phyloP scores from a whole-genome alignment of 1,140 invertebrate species.

The Lineus longissimus region DNA sequence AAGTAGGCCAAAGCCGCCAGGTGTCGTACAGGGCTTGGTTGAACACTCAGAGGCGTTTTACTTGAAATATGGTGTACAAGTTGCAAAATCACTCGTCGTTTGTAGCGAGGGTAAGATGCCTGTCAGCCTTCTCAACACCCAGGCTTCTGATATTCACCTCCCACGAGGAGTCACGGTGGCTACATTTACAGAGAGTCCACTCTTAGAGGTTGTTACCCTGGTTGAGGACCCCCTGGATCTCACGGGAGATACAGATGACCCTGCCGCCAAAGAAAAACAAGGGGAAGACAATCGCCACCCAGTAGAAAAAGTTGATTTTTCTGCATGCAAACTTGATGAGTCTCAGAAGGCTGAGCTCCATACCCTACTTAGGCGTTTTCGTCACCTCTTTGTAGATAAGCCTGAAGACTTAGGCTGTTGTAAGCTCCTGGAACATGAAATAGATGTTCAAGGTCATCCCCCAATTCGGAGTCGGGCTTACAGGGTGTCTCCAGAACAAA shows the following conservation, averaged over 20 bases:
- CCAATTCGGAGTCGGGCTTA: neutral
- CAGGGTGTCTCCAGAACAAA: neutral
- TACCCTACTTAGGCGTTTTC: neutral
- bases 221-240: neutral
- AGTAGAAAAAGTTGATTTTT: neutral
- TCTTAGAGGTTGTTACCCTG: neutral
- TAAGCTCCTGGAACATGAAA: neutral
- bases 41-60: no score
- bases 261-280: neutral
- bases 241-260: neutral
- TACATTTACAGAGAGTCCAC: neutral
- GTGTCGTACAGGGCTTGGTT: neutral
- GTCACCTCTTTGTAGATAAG: neutral
- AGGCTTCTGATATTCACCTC: no score
- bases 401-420: neutral
- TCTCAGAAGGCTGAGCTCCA: neutral
- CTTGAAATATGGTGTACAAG: no score
- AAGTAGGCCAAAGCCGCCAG: neutral
- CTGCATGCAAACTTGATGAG: neutral
- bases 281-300: constrained; percentile 2
- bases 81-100: no score
- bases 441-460: constrained; percentile 3
- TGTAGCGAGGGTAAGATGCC: no score
- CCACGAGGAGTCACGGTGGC: no score
- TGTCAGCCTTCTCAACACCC: no score